Evolutionary conservation across 2,888 invertebrate genomes (phyloP).

Genomic region (Plutella xylostella): DNA sequence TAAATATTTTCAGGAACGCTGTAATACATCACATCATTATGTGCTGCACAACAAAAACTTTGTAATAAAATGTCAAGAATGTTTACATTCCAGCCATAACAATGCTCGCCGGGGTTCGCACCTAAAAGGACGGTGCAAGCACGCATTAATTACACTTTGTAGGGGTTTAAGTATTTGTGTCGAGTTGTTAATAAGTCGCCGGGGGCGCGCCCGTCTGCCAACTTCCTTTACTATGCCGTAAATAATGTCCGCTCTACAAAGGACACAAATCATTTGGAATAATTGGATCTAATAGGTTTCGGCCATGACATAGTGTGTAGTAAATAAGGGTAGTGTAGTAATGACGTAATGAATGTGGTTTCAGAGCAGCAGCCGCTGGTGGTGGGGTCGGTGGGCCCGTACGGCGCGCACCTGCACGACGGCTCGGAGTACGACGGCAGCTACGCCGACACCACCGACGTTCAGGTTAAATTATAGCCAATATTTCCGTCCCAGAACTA

Average conservation of each 20-base stretch:
- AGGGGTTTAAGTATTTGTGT: slow-evolving; percentile 41
- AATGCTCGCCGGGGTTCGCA: slow-evolving; percentile 37
- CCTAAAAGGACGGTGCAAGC: slow-evolving; percentile 55
- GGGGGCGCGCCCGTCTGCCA: background rate
- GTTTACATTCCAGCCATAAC: slow-evolving; percentile 44
- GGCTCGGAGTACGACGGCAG: slow-evolving; percentile 94
- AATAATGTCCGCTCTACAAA: background rate
- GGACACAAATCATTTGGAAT: background rate
- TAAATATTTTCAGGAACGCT: too few relatives aligned
- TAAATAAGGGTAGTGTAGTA: background rate
- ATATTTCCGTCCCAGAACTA: slow-evolving; percentile 7
- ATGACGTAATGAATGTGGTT: slow-evolving; percentile 10
- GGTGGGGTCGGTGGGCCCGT: slow-evolving; percentile 93
- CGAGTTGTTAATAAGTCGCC: slow-evolving; percentile 4
- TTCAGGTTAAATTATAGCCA: slow-evolving; percentile 46
- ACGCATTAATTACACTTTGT: slow-evolving; percentile 61
- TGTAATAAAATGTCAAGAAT: slow-evolving; percentile 42
- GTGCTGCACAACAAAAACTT: slow-evolving; percentile 12
- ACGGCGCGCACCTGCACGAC: slow-evolving; percentile 90
- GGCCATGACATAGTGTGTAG: too few relatives aligned
- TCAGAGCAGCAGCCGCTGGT: slow-evolving; percentile 69
- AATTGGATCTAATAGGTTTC: too few relatives aligned
- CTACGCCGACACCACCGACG: slow-evolving; percentile 76
- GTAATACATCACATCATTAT: too few relatives aligned
- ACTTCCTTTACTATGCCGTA: background rate